phyloP scores from a whole-genome alignment of 1,140 invertebrate genomes.

The Lineus longissimus region DNA sequence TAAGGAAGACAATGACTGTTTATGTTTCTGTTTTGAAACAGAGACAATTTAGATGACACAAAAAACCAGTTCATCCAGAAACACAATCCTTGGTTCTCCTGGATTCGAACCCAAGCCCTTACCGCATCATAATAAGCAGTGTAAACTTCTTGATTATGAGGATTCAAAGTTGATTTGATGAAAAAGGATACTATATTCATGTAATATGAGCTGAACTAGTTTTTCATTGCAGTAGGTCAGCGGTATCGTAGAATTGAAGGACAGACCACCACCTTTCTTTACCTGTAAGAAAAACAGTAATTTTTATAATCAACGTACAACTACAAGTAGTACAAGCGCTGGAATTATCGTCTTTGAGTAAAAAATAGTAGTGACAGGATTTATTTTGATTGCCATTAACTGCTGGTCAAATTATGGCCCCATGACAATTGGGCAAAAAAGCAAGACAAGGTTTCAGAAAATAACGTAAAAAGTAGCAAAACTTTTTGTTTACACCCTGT shows the following conservation, averaged over 20 bases:
- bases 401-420: background rate
- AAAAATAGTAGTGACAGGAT: too few species aligned
- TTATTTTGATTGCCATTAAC: background rate
- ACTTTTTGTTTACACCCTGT: constrained; percentile 12
- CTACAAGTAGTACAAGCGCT: background rate
- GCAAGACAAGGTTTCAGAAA: background rate
- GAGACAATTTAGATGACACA: background rate
- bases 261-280: constrained; percentile 96
- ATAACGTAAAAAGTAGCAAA: background rate
- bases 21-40: background rate
- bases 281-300: constrained; percentile 57
- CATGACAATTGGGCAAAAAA: background rate
- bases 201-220: constrained; percentile 95
- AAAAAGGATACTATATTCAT: constrained; percentile 83
- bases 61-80: background rate
- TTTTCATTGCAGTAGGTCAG: constrained; percentile 95
- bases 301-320: background rate
- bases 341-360: background rate
- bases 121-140: too few species aligned
- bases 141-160: too few species aligned
- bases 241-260: constrained; percentile 95
- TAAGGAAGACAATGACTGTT: constrained; percentile 25
- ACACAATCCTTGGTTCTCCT: too few species aligned
- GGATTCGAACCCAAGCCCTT: too few species aligned
- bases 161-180: too few species aligned